Conservation (phyloP, 2,888 invertebrate genomes). For the Andrena haemorrhoa region DNA sequence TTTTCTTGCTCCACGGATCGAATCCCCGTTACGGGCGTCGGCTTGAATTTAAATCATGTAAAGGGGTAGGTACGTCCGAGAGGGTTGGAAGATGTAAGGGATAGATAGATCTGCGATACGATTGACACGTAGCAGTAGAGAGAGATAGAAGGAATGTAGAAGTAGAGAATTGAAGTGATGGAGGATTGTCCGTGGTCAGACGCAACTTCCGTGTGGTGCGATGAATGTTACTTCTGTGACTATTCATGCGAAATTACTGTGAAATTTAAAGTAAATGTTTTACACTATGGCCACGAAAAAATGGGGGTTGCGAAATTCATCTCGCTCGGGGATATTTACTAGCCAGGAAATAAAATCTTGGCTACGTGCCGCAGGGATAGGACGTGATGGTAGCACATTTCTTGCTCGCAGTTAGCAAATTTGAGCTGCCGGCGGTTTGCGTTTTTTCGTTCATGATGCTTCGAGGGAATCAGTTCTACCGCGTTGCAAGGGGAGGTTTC, state of each 20-base stretch:
- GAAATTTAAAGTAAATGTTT: no score
- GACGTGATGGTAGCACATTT: constrained; percentile 10
- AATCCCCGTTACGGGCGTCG: constrained; percentile 23
- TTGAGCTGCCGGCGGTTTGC: neutral
- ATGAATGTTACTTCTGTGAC: no score
- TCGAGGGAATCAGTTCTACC: neutral
- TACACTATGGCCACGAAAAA: neutral
- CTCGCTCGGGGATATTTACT: neutral
- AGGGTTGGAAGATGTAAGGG: no score
- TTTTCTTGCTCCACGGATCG: constrained; percentile 22
- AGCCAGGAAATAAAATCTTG: constrained; percentile 27
- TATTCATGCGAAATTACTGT: no score
- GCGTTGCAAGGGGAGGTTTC: neutral
- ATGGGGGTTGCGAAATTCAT: constrained; percentile 7
- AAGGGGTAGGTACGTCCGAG: neutral
- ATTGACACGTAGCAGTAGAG: no score
- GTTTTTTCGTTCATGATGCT: neutral
- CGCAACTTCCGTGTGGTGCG: no score
- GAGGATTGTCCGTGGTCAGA: no score
- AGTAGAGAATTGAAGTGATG: no score
- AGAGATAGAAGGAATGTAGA: no score
- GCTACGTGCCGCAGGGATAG: constrained; percentile 15
- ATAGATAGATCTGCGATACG: no score
- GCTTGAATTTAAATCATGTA: constrained; percentile 37
- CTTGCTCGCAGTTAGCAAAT: constrained; percentile 7